Evolutionary conservation across 2,113 vertebrate genomes (phyloP).

Genomic region (Psilopsiagon aymara): DNA sequence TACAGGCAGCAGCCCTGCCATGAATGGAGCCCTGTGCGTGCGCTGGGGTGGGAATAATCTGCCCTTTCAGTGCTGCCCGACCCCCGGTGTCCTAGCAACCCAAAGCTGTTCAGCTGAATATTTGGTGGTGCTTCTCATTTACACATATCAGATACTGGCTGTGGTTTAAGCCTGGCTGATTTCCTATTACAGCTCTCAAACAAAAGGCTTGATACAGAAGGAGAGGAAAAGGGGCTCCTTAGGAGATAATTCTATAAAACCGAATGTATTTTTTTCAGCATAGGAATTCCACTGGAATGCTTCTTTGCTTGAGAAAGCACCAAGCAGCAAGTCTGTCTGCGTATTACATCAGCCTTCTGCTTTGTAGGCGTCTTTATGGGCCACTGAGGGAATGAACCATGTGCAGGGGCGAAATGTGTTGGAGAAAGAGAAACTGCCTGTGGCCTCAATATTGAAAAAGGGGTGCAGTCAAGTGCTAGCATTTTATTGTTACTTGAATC

Average conservation of each 20-base stretch:
- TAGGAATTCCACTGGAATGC: neutral
- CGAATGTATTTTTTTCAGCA: accelerated
- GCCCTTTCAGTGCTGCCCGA: slow-evolving; percentile 66
- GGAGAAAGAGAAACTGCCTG: neutral
- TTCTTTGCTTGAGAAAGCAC: slow-evolving; percentile 5
- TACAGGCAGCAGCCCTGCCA: neutral
- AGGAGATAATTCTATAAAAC: neutral
- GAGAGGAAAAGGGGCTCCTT: neutral
- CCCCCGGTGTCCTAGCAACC: slow-evolving; percentile 81
- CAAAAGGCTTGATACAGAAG: slow-evolving; percentile 11
- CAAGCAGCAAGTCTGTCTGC: neutral
- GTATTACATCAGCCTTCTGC: neutral
- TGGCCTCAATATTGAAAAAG: neutral
- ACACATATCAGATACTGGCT: slow-evolving; percentile 59
- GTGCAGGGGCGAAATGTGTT: neutral
- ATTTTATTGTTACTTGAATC: neutral
- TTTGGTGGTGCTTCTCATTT: slow-evolving; percentile 58
- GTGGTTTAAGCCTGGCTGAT: slow-evolving; percentile 44
- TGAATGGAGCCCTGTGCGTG: slow-evolving; percentile 27
- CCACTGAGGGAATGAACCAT: neutral
- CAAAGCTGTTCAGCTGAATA: slow-evolving; percentile 26
- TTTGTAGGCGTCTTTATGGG: neutral
- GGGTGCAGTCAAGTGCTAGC: neutral
- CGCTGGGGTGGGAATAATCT: slow-evolving; percentile 65
- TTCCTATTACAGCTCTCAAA: slow-evolving; percentile 19